Conservation (phyloP, 2,888 invertebrate genomes). For the Syrphus vitripennis region DNA sequence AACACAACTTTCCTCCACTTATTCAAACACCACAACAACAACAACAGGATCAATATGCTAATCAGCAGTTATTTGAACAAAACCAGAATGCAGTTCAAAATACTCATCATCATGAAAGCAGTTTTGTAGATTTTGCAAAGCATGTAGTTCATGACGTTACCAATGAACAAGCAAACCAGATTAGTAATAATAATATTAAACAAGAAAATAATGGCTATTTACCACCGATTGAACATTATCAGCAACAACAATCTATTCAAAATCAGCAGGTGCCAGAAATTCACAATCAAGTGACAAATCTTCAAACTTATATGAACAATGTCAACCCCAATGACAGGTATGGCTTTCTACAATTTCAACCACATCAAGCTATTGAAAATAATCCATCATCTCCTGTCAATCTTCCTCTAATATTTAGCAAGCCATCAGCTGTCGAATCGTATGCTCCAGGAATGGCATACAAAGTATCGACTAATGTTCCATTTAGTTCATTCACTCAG, state of each 20-base stretch:
- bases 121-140: slow-evolving; percentile 29
- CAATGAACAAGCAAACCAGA: background rate
- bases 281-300: slow-evolving; percentile 60
- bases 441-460: slow-evolving; percentile 57
- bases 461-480: slow-evolving; percentile 67
- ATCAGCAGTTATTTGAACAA: background rate
- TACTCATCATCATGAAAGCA: slow-evolving; percentile 16
- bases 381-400: slow-evolving; percentile 15
- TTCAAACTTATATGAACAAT: slow-evolving; percentile 76
- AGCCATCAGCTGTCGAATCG: slow-evolving; percentile 47
- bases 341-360: slow-evolving; percentile 63
- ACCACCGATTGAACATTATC: background rate
- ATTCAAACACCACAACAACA: background rate
- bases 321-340: slow-evolving; percentile 77
- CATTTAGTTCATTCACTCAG: slow-evolving; percentile 29
- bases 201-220: slow-evolving; percentile 11
- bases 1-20: background rate
- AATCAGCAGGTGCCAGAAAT: background rate
- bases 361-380: slow-evolving; percentile 2
- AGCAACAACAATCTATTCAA: background rate
- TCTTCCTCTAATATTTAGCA: slow-evolving; percentile 74
- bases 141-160: background rate
- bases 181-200: background rate
- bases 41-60: background rate
- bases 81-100: background rate